Evolutionary conservation across 64 coral and sea anemone species (phyloP).

Genomic region (Cladopsammia gracilis): DNA sequence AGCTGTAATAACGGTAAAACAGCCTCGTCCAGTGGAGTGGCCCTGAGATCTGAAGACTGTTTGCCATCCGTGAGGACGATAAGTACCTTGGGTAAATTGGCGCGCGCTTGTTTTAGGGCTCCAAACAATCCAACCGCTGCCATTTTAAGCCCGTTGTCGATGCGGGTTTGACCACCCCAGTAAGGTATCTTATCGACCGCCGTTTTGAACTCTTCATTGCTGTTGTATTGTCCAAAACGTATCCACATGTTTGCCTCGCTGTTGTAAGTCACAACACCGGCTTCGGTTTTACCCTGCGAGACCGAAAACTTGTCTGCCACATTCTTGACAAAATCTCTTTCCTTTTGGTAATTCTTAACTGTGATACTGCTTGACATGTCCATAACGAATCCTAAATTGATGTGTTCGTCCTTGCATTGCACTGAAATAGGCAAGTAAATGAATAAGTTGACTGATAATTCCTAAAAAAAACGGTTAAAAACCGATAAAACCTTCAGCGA

Average conservation of each 20-base stretch:
- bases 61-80: constrained; percentile 80
- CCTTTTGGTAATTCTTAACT: constrained; percentile 57
- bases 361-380: constrained; percentile 74
- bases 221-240: constrained; percentile 54
- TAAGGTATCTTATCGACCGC: constrained; percentile 77
- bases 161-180: constrained; percentile 79
- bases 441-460: too few relatives aligned
- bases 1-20: constrained; percentile 56
- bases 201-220: constrained; percentile 53
- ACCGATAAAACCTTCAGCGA: too few relatives aligned
- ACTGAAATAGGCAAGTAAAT: background rate
- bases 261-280: constrained; percentile 77
- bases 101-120: constrained; percentile 23
- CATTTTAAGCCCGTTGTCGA: constrained; percentile 73
- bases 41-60: constrained; percentile 67
- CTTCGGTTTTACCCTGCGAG: constrained; percentile 53
- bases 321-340: constrained; percentile 84
- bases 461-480: background rate
- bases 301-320: constrained; percentile 60
- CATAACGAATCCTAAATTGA: constrained; percentile 49
- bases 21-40: constrained; percentile 47
- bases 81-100: constrained; percentile 69
- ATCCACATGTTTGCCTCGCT: constrained; percentile 62
- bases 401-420: constrained; percentile 23
- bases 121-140: constrained; percentile 70